Base-by-base conservation (phyloP, 2,888 invertebrate genomes). In the Pecten maximus region DNA sequence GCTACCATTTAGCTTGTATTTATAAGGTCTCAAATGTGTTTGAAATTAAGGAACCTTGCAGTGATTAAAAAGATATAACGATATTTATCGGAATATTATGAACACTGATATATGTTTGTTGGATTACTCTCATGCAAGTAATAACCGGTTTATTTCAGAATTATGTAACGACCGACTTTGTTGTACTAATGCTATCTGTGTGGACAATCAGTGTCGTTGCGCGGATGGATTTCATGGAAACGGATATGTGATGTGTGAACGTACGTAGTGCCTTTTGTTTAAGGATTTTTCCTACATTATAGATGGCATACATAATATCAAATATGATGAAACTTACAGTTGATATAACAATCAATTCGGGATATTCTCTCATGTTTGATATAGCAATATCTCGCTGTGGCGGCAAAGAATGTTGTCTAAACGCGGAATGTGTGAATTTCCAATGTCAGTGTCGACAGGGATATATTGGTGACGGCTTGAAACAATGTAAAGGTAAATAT, bases 351-450 rank as follows among this genome's bases (percentile, higher is more conserved):
- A n/a, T n/a, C n/a, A n/a, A n/a, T n/a, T n/a, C n/a, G n/a, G n/a
- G n/a, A n/a, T n/a, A n/a, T n/a, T n/a, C n/a, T n/a, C n/a, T n/a
- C n/a, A 23, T 60, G 23, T 60, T 60, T 60, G 35, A 74, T 87
- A 54, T 50, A 91, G 91, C 88, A 15, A 40, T 87, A 87, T 87
- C 91, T 12, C n/a, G 40, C 12, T 91, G 91, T 89, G 91, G 89
- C 12, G 91, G 91, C 12, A 40, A 39, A 40, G 88, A 88, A 16
- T 91, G 91, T 88, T 86, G 50, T 48, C 48, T 50, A 40, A 87
- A 86, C 89, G 89, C 91, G 15, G 91, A 88, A 15, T 91, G 91
- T 88, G 40, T 86, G n/a, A 87, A 91, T 54, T 91, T 89, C 60
- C 40, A 44, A n/a, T 91, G 91, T 91, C 89, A 87, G 87, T 91